Percentiles rank a stretch among this genome's conserved stretches.
Conservation (phyloP, 2,797 vertebrate species). For the Sphenodon punctatus region DNA sequence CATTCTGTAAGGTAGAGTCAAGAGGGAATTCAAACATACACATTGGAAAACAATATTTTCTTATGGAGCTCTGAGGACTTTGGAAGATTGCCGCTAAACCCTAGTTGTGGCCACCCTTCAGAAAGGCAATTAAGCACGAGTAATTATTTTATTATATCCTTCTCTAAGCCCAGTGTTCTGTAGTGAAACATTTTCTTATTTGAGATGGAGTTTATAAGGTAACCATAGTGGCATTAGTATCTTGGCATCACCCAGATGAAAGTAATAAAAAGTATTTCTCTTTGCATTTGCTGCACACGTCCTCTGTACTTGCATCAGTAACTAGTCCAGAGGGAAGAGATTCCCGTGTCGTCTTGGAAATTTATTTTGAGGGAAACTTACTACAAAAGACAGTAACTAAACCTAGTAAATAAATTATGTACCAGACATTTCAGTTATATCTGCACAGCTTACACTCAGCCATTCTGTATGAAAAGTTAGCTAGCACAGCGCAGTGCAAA, state of each 20-base stretch:
- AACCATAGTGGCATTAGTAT: neutral
- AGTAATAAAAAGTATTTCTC: neutral
- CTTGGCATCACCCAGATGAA: neutral
- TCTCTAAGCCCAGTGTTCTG: neutral
- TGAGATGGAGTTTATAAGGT: neutral
- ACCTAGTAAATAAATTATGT: neutral
- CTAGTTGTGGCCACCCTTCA: neutral
- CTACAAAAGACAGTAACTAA: neutral
- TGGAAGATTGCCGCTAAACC: neutral
- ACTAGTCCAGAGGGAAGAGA: neutral
- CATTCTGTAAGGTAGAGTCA: neutral
- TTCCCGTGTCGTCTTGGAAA: neutral
- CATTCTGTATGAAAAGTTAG: conserved; percentile 1
- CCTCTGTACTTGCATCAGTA: neutral
- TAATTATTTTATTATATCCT: neutral
- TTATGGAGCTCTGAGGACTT: neutral
- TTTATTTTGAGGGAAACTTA: neutral
- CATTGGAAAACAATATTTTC: neutral
- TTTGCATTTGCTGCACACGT: neutral
- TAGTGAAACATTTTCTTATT: neutral
- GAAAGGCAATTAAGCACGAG: neutral
- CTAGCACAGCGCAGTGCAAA: neutral
- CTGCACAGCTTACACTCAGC: neutral
- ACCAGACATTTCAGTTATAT: neutral
- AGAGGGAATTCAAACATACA: neutral